Conservation (phyloP, 2,113 vertebrate genomes). For the Notothenia rossii region DNA sequence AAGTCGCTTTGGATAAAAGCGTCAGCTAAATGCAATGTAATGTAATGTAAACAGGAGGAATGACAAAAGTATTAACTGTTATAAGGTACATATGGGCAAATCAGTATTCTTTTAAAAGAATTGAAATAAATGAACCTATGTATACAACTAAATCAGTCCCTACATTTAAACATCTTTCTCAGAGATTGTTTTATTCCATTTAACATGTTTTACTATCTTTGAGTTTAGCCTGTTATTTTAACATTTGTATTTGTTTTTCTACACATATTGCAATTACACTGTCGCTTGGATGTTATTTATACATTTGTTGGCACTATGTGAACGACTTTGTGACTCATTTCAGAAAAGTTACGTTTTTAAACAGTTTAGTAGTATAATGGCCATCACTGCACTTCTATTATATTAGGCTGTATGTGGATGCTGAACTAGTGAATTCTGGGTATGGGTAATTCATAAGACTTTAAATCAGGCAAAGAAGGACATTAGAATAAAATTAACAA, state of each 20-base stretch:
- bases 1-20: no score
- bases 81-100: background rate
- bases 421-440: background rate
- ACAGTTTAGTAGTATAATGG: background rate
- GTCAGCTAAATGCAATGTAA: no score
- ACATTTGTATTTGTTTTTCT: background rate
- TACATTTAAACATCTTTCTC: background rate
- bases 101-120: background rate
- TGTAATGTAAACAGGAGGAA: background rate
- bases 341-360: background rate
- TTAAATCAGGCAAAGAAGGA: background rate
- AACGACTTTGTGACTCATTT: constrained; percentile 20
- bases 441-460: constrained; percentile 1
- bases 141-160: background rate
- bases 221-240: background rate
- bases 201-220: background rate
- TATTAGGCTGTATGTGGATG: background rate
- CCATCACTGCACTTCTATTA: background rate
- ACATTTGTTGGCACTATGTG: background rate
- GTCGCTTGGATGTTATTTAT: background rate
- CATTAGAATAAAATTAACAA: background rate
- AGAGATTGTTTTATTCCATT: background rate
- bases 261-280: background rate
- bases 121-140: background rate
- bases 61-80: background rate